Percentiles rank a stretch among this genome's conserved stretches.
These are phyloP conservation scores for Mythimna impura DNA, from an alignment of 2,888 invertebrate species.

Conservation along the genomic window DNA sequence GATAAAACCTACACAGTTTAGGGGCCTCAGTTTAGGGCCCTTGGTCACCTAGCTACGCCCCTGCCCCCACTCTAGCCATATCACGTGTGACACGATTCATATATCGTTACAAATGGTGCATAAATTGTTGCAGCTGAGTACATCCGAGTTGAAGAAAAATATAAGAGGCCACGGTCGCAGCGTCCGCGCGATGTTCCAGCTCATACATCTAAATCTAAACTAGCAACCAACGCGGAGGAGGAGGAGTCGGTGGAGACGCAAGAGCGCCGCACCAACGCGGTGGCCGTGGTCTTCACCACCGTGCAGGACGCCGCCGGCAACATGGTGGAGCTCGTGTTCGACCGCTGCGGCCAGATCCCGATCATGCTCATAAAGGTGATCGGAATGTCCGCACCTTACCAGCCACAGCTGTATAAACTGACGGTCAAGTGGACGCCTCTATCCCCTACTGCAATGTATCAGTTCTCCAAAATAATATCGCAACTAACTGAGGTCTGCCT, in stretches of 20 bases:
- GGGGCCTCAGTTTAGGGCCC: no score
- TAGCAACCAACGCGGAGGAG: not conserved
- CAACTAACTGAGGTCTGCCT: slow-evolving; percentile 45
- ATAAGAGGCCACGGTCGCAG: not conserved
- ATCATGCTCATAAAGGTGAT: slow-evolving; percentile 64
- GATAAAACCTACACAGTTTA: no score
- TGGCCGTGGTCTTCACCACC: not conserved
- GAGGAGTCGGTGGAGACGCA: not conserved
- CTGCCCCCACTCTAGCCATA: not conserved
- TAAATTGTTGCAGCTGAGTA: slow-evolving; percentile 5
- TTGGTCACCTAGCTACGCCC: not conserved
- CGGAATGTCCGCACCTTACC: slow-evolving; percentile 14
- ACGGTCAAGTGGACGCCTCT: not conserved
- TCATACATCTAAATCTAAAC: not conserved
- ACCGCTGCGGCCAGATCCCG: slow-evolving; percentile 50
- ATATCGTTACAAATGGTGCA: not conserved
- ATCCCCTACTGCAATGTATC: not conserved
- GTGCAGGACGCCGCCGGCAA: slow-evolving; percentile 38
- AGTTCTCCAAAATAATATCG: slow-evolving; percentile 1
- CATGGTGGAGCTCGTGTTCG: slow-evolving; percentile 60
- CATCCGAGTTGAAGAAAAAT: slow-evolving; percentile 3
- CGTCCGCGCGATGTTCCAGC: not conserved
- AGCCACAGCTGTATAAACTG: not conserved
- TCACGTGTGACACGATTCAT: not conserved
- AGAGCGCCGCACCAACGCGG: not conserved